These are phyloP conservation scores for Panthera tigris DNA, from an alignment of 2,113 vertebrate genomes.

Conservation along the genomic window DNA sequence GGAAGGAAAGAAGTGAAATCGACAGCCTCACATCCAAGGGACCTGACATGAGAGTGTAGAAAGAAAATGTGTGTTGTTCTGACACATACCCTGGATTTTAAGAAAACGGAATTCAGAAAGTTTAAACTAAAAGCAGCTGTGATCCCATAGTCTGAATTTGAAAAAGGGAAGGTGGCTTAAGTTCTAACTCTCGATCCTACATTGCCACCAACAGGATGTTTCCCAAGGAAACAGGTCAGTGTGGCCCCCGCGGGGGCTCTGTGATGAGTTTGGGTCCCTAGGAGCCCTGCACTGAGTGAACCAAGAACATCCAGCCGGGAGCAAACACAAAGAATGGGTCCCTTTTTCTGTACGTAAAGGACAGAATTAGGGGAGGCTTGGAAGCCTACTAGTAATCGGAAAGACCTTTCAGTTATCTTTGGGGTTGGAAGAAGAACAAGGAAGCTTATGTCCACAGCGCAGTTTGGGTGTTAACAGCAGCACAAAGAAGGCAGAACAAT, in stretches of 20 bases:
- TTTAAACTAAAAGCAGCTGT: background rate
- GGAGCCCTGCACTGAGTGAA: background rate
- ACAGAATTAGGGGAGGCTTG: background rate
- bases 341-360: rapidly evolving
- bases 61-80: background rate
- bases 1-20: background rate
- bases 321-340: background rate
- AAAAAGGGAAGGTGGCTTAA: background rate
- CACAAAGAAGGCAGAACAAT: background rate
- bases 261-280: background rate
- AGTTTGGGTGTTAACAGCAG: background rate
- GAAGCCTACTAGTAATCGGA: background rate
- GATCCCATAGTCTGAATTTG: background rate
- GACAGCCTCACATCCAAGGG: background rate
- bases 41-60: background rate
- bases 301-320: background rate
- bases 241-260: background rate
- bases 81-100: background rate
- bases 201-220: background rate
- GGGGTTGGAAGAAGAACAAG: background rate
- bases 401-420: background rate
- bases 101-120: background rate
- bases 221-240: background rate
- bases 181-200: background rate
- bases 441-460: background rate